A percentile compares a stretch with the other conserved stretches of the same genome.
phyloP scores from a whole-genome alignment of 2,888 invertebrate genomes.

The Pseudococcus jackbeardsleyi region DNA sequence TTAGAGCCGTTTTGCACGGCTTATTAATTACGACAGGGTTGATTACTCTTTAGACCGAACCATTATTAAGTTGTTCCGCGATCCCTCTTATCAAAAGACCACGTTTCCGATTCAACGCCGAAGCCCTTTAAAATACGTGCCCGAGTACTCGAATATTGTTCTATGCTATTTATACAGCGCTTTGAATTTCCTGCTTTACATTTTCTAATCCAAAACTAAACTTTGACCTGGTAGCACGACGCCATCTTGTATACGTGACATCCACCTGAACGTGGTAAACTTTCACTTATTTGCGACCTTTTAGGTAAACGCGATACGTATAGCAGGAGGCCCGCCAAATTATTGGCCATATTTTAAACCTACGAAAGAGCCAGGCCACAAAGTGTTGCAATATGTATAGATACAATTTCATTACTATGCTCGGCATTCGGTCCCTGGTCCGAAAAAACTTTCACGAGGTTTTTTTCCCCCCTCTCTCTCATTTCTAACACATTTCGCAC shows the following conservation, averaged over 20 bases:
- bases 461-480: background rate
- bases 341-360: conserved; percentile 20
- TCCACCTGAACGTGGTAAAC: conserved; percentile 63
- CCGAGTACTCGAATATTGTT: conserved; percentile 63
- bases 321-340: background rate
- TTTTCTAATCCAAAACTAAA: conserved; percentile 51
- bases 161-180: conserved; percentile 64
- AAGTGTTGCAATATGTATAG: conserved; percentile 14
- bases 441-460: background rate
- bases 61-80: conserved; percentile 65
- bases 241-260: conserved; percentile 64
- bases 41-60: conserved; percentile 63
- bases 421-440: background rate
- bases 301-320: conserved; percentile 46
- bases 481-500: background rate
- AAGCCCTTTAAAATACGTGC: conserved; percentile 64
- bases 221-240: conserved; percentile 34
- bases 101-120: conserved; percentile 63
- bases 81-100: conserved; percentile 64
- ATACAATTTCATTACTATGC: conserved; percentile 11
- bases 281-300: conserved; percentile 63
- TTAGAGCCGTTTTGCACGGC: conserved; percentile 63
- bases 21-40: conserved; percentile 65
- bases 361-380: background rate
- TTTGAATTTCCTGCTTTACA: conserved; percentile 64